Evolutionary conservation across 2,888 invertebrate species (phyloP), one percentile per base, ranked within the genome.

Genomic region (Abrostola tripartita): DNA sequence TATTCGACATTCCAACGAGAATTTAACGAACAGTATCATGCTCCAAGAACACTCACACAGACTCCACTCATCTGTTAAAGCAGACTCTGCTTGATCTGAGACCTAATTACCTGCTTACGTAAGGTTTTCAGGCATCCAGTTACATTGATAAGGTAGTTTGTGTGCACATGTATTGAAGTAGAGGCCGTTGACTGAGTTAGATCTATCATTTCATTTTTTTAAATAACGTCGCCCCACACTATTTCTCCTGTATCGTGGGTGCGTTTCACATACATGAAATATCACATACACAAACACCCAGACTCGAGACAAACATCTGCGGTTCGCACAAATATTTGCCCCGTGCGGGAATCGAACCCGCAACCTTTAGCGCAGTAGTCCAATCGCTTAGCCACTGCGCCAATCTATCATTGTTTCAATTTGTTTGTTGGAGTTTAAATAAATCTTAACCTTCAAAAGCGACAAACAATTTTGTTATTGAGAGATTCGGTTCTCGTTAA

Each of bases 41-140:
- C n/a, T 63, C 72, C 37, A 47, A 38, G 73, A 76, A 63, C 47
- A 24, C 52, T 44, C 37, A 50, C 50, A 51, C 56, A 55, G 55
- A 63, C 71, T 59, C 76, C 72, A 66, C 60, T 76, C 76, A 75
- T 37, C 44, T 58, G 47, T 47, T 65, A 66, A 71, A 76, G 63
- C 44, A n/a, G n/a, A n/a, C n/a, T n/a, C 11, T 56, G 55, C 37
- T 56, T 56, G 50, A 74, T 65, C 70, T 52, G 57, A 59, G 49
- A 65, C 63, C 58, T 76, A 53, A 75, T 66, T 54, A 61, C 57
- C 38, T 24, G 24, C 24, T 56, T 54, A 40, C 5, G 41, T 7
- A 36, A 57, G 61, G 60, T 63, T 55, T 37, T 52, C 53, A 47
- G 58, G 55, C n/a, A 52, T 52, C 37, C 6, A 6, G 37, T 49